These are phyloP conservation scores for Periplaneta americana DNA, from an alignment of 1,140 invertebrate species.

Conservation along the genomic window DNA sequence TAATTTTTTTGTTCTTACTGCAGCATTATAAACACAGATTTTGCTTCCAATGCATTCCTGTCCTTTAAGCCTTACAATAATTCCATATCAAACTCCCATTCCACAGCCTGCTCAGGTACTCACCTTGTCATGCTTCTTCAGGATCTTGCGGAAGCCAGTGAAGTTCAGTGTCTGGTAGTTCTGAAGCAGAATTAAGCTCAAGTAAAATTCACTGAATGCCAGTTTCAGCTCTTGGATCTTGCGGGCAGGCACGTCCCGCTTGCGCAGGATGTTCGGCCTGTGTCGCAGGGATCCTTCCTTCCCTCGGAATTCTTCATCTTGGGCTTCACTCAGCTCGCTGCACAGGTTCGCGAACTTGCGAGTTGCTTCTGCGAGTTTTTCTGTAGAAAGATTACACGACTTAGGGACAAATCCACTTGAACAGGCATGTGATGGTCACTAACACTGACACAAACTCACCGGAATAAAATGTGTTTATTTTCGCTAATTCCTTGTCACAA, in stretches of 20 bases:
- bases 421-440: neutral
- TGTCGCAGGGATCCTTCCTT: slow-evolving; percentile 19
- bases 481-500: slow-evolving; percentile 91
- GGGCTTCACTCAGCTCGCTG: slow-evolving; percentile 76
- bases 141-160: slow-evolving; percentile 98
- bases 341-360: slow-evolving; percentile 88
- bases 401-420: neutral
- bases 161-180: slow-evolving; percentile 96
- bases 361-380: slow-evolving; percentile 96
- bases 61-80: neutral
- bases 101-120: slow-evolving; percentile 3
- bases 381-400: slow-evolving; percentile 40
- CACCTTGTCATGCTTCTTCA: slow-evolving; percentile 99
- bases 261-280: slow-evolving; percentile 37
- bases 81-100: neutral
- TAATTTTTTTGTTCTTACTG: too few relatives aligned
- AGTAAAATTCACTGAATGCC: slow-evolving; percentile 98
- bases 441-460: slow-evolving; percentile 48
- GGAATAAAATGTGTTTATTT: slow-evolving; percentile 96
- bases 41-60: neutral
- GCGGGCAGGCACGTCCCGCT: slow-evolving; percentile 53
- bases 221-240: slow-evolving; percentile 94
- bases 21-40: neutral
- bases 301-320: slow-evolving; percentile 57
- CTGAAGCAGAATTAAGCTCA: slow-evolving; percentile 89